Conservation (phyloP, 2,113 vertebrate genomes). For the Manacus vitellinus region DNA sequence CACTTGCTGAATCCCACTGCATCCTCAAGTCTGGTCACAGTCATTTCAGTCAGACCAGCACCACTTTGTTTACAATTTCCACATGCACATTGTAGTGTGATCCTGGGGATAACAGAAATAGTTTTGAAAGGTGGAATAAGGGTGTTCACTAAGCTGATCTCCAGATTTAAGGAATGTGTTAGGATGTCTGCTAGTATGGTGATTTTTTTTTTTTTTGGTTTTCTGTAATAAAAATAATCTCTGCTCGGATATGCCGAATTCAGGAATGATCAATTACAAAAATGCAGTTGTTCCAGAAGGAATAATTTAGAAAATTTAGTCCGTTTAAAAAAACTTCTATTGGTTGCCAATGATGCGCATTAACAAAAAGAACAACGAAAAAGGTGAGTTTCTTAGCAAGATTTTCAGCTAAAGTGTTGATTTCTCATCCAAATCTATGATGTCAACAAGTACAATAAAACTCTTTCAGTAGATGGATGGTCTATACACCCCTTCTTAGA, state of each 20-base stretch:
- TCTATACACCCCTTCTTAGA: background rate
- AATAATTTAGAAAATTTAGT: background rate
- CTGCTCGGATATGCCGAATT: background rate
- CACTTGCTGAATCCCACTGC: background rate
- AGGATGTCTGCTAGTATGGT: background rate
- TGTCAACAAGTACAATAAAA: background rate
- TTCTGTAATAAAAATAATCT: background rate
- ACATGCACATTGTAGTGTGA: background rate
- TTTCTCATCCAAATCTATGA: background rate
- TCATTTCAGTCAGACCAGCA: background rate
- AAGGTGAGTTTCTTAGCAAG: background rate
- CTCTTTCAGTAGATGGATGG: background rate
- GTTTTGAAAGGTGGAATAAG: background rate
- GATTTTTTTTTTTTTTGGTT: background rate
- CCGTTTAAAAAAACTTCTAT: background rate
- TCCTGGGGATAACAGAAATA: background rate
- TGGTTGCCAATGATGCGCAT: background rate
- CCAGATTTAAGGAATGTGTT: background rate
- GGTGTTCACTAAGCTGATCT: background rate
- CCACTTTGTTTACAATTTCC: background rate
- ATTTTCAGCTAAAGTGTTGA: background rate
- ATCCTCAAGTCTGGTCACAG: background rate
- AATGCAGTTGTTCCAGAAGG: background rate
- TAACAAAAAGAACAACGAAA: background rate
- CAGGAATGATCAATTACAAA: background rate